Conservation (phyloP, 2,797 vertebrate genomes). For the Harpagifer antarcticus region DNA sequence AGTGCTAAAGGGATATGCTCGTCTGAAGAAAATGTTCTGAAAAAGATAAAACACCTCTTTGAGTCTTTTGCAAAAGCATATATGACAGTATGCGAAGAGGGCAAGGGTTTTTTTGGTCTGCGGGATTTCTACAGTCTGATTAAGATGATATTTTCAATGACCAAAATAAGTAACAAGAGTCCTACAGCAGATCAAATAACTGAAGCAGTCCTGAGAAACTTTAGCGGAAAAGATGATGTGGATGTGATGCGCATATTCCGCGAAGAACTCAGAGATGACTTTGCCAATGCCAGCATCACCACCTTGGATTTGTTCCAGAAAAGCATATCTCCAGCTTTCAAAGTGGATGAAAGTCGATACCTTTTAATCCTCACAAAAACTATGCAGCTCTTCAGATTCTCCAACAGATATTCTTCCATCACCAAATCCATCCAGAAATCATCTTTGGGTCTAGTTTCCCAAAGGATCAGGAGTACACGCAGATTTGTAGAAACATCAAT, state of each 20-base stretch:
- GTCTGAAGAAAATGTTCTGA: conserved; percentile 80
- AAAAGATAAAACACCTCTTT: conserved; percentile 83
- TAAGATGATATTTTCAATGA: conserved; percentile 89
- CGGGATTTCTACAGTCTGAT: conserved; percentile 95
- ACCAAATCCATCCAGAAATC: conserved; percentile 85
- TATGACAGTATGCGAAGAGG: conserved; percentile 81
- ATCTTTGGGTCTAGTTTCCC: conserved; percentile 95
- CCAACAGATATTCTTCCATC: conserved; percentile 80
- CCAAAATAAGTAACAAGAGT: conserved; percentile 66
- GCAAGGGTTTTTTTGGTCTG: conserved; percentile 92
- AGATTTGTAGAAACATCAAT: conserved; percentile 90
- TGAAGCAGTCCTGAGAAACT: conserved; percentile 88
- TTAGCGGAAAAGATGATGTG: conserved; percentile 88
- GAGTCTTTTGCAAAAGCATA: conserved; percentile 87
- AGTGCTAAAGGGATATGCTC: conserved; percentile 91
- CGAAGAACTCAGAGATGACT: conserved; percentile 18
- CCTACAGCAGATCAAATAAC: conserved; percentile 80
- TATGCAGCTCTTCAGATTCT: conserved; percentile 91
- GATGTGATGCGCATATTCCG: conserved; percentile 84
- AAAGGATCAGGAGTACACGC: conserved; percentile 92
- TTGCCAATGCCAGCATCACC: conserved; percentile 70
- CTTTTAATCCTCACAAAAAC: conserved; percentile 91
- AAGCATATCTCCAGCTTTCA: conserved; percentile 80
- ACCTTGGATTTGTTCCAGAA: conserved; percentile 83
- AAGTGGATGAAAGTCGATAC: conserved; percentile 87